Conservation (phyloP, 2,888 invertebrate species). For the Julus scanicus region DNA sequence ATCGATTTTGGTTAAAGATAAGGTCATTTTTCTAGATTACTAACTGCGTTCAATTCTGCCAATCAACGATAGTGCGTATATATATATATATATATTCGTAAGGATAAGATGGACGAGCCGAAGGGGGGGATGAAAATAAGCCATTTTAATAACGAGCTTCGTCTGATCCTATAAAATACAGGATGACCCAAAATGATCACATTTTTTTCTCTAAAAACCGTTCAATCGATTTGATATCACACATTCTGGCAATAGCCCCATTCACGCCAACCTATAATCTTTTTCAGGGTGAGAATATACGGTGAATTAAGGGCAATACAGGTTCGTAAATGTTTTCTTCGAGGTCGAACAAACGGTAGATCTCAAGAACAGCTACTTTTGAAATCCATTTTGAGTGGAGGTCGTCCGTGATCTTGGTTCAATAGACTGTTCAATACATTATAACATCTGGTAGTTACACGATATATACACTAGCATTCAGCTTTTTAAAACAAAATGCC, state of each 20-base stretch:
- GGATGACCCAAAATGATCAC: not conserved
- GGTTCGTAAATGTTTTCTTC: not conserved
- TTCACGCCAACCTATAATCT: not conserved
- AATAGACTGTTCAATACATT: not conserved
- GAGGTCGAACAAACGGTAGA: not conserved
- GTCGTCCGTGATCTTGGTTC: not conserved
- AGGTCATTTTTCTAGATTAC: slow-evolving; percentile 37
- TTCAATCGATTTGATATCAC: not conserved
- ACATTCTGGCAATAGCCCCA: not conserved
- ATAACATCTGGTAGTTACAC: not conserved
- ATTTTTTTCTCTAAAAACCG: not conserved
- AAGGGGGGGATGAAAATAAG: slow-evolving; percentile 3
- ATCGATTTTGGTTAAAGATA: slow-evolving; percentile 39
- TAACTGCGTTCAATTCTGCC: slow-evolving; percentile 34
- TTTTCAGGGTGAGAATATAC: not conserved
- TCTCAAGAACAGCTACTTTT: not conserved
- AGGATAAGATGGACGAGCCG: slow-evolving; percentile 5
- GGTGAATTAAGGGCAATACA: not conserved
- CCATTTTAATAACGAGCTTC: slow-evolving; percentile 36
- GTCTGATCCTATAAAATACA: slow-evolving; percentile 23
- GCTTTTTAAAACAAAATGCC: not conserved
- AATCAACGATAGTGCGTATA: not conserved
- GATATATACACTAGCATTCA: not conserved
- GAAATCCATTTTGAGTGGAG: not conserved
- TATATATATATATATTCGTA: not conserved